Evolutionary conservation across 2,888 invertebrate species (phyloP).

Genomic region (Leucozona laternaria): DNA sequence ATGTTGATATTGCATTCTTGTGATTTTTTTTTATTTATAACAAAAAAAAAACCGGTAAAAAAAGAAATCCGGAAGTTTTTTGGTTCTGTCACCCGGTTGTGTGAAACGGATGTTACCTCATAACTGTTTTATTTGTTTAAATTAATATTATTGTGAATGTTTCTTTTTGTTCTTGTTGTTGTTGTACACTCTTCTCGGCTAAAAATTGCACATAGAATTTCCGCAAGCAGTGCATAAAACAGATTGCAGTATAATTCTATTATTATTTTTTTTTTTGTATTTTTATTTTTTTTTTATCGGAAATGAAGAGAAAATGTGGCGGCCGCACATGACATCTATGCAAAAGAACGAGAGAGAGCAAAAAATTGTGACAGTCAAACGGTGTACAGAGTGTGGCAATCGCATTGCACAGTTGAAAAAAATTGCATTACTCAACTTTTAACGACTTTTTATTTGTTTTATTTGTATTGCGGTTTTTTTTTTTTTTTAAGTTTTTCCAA

Average conservation of each 20-base stretch:
- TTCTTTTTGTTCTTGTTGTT: constrained; percentile 23
- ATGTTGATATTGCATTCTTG: constrained; percentile 1
- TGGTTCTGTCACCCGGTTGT: constrained; percentile 61
- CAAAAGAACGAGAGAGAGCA: constrained; percentile 59
- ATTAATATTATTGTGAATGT: constrained; percentile 45
- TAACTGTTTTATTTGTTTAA: constrained; percentile 69
- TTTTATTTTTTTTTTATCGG: constrained; percentile 33
- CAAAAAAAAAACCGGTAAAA: constrained; percentile 58
- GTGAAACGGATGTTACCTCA: constrained; percentile 66
- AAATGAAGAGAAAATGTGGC: constrained; percentile 63
- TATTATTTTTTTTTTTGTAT: constrained; percentile 35
- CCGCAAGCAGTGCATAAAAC: constrained; percentile 66
- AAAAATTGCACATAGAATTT: constrained; percentile 55
- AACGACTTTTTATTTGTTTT: constrained; percentile 37
- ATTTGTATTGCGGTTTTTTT: constrained; percentile 29
- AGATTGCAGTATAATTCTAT: constrained; percentile 54
- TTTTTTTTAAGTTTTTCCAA: constrained; percentile 23
- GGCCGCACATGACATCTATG: constrained; percentile 54
- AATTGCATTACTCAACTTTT: constrained; percentile 64
- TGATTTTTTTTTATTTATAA: constrained; percentile 31
- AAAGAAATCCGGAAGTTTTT: constrained; percentile 44
- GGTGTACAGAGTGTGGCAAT: constrained; percentile 35
- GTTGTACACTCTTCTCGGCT: constrained; percentile 39
- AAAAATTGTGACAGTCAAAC: constrained; percentile 39
- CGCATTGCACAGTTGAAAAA: constrained; percentile 41